phyloP scores from a whole-genome alignment of 1,140 invertebrate species.

The Drosophila baimaii region DNA sequence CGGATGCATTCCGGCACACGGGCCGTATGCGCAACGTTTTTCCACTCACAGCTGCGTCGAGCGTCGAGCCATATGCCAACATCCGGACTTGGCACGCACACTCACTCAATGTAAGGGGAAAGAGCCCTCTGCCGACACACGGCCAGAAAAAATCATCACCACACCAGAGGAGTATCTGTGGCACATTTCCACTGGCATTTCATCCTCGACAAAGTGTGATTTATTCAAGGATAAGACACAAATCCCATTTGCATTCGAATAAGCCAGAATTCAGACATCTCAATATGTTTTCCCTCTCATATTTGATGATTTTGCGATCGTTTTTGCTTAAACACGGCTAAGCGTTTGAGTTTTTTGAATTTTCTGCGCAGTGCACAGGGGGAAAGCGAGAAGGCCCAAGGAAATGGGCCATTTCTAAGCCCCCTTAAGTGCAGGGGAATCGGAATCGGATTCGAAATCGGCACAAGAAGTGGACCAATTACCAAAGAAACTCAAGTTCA shows the following conservation, averaged over 20 bases:
- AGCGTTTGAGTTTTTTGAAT: neutral
- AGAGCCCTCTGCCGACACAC: neutral
- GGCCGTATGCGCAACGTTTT: constrained; percentile 60
- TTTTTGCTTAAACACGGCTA: too few relatives aligned
- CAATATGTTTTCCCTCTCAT: neutral
- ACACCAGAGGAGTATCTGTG: neutral
- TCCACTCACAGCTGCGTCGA: constrained; percentile 35
- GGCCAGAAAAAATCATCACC: neutral
- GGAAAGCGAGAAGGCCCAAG: neutral
- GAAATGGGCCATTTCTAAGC: constrained; percentile 9
- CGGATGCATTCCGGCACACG: constrained; percentile 20
- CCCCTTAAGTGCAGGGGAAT: neutral
- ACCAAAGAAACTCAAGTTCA: constrained; percentile 28
- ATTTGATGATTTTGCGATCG: neutral
- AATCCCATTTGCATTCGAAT: constrained; percentile 5
- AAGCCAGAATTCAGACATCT: neutral
- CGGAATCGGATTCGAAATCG: constrained; percentile 6
- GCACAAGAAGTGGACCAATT: constrained; percentile 33
- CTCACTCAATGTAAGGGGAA: constrained; percentile 5
- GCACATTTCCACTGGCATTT: neutral
- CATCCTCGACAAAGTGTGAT: neutral
- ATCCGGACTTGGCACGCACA: constrained; percentile 55
- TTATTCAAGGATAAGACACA: neutral
- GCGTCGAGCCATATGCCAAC: constrained; percentile 59
- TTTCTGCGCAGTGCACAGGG: constrained; percentile 6